phyloP scores from a whole-genome alignment of 2,797 vertebrate species.

The Kryptopterus vitreolus region DNA sequence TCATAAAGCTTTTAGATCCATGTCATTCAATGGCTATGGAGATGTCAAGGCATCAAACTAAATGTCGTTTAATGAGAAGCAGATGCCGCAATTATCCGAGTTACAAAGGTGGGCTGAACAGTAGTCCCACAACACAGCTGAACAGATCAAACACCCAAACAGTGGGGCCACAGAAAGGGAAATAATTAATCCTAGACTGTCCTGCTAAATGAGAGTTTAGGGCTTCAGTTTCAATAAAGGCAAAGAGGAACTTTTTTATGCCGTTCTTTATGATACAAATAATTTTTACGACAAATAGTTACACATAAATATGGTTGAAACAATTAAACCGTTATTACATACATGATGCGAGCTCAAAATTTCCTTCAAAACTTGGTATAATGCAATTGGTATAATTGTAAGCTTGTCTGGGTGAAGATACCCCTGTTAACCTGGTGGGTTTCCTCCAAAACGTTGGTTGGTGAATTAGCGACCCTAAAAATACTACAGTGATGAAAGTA shows the following conservation, averaged over 20 bases:
- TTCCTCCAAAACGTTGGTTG: neutral
- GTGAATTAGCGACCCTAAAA: neutral
- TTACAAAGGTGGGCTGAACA: constrained; percentile 43
- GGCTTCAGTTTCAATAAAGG: constrained; percentile 17
- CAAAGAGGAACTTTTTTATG: constrained; percentile 30
- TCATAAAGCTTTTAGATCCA: constrained; percentile 37
- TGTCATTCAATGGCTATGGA: constrained; percentile 39
- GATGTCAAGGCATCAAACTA: constrained; percentile 43
- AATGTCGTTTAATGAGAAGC: constrained; percentile 48
- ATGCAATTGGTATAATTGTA: neutral
- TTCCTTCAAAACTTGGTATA: neutral
- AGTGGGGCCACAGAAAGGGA: constrained; percentile 24
- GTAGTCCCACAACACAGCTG: constrained; percentile 56
- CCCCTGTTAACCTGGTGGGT: neutral
- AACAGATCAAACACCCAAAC: constrained; percentile 49
- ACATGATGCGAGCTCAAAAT: neutral
- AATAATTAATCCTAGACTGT: constrained; percentile 49
- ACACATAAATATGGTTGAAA: neutral
- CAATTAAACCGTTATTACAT: neutral
- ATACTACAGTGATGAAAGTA: too few species aligned
- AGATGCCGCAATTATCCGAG: constrained; percentile 47
- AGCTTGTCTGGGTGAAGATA: neutral
- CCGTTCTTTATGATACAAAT: neutral
- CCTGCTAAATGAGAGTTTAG: constrained; percentile 38
- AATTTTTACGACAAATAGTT: neutral